A percentile compares a stretch with the other conserved stretches of the same genome.
Conservation (phyloP, 2,113 vertebrate species). For the Pelecanus crispus region DNA sequence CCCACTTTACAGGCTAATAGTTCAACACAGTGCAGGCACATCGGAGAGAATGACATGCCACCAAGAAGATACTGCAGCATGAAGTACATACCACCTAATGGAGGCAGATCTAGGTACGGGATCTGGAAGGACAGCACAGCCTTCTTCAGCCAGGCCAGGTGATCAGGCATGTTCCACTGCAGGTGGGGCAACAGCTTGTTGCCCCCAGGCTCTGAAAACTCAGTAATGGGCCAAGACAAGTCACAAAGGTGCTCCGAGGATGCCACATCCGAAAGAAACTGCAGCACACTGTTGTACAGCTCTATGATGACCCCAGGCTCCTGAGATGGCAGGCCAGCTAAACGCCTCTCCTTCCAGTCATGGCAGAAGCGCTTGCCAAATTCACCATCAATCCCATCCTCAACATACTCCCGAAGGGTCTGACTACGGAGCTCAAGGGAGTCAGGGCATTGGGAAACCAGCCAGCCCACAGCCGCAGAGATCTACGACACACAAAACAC, state of each 20-base stretch:
- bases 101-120: constrained; percentile 80
- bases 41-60: rapidly evolving
- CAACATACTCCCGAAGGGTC: constrained; percentile 83
- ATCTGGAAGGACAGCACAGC: constrained; percentile 86
- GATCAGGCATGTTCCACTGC: constrained; percentile 82
- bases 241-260: constrained; percentile 76
- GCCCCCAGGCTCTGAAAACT: constrained; percentile 79
- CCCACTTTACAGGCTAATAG: background rate
- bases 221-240: constrained; percentile 87
- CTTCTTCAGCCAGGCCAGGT: constrained; percentile 84
- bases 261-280: constrained; percentile 77
- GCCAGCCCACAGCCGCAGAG: constrained; percentile 79
- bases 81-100: constrained; percentile 67
- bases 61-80: background rate
- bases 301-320: constrained; percentile 76
- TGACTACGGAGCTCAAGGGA: constrained; percentile 77
- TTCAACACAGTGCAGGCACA: background rate
- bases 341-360: constrained; percentile 75
- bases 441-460: constrained; percentile 74
- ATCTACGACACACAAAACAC: constrained; percentile 62
- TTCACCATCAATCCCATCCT: constrained; percentile 77
- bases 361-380: constrained; percentile 80
- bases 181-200: constrained; percentile 79
- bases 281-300: constrained; percentile 85
- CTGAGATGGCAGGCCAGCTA: constrained; percentile 73